Conservation (phyloP, 2,113 vertebrate genomes). For the Eclectus roratus region DNA sequence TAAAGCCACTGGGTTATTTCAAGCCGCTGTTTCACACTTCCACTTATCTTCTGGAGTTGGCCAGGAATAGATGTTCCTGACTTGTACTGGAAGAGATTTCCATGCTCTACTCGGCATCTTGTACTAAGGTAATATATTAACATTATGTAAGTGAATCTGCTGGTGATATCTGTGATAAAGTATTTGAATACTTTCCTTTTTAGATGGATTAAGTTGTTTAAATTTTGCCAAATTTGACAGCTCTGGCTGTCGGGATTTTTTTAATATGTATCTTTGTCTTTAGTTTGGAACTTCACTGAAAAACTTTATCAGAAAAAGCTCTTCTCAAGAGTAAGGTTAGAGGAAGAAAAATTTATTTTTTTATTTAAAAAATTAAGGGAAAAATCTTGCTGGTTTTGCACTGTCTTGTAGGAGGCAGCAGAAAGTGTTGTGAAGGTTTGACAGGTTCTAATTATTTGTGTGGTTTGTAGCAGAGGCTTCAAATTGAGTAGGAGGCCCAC, state of each 20-base stretch:
- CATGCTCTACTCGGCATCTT: neutral
- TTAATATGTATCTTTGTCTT: neutral
- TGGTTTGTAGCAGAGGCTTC: neutral
- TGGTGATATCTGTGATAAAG: neutral
- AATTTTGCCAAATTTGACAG: neutral
- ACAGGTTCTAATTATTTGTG: neutral
- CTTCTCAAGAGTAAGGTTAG: neutral
- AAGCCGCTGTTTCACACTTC: neutral
- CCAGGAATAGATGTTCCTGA: neutral
- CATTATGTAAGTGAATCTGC: neutral
- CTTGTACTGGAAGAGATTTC: neutral
- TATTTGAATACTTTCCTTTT: neutral
- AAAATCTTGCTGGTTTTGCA: neutral
- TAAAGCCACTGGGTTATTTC: neutral
- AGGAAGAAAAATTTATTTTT: neutral
- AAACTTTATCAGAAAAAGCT: neutral
- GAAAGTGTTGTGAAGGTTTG: neutral
- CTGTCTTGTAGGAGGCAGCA: rapidly evolving
- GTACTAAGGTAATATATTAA: neutral
- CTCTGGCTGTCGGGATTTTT: neutral
- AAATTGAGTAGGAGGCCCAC: neutral
- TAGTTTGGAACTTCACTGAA: neutral
- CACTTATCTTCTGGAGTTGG: neutral
- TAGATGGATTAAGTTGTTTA: neutral
- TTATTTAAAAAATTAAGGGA: neutral